phyloP scores from a whole-genome alignment of 2,888 invertebrate species.

The Hypomecis atomaria region DNA sequence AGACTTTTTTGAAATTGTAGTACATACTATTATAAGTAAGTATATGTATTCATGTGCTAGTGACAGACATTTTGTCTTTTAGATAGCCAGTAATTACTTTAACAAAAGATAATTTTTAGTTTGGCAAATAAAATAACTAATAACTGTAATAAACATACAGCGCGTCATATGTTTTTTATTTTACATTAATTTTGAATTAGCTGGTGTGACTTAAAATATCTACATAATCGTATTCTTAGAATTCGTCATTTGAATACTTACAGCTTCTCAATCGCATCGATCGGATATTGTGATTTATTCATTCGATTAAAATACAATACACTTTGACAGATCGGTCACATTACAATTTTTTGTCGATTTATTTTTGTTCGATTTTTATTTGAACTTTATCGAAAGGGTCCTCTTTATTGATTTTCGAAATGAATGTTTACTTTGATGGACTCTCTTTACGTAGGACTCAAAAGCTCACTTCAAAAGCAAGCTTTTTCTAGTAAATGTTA shows the following conservation, averaged over 20 bases:
- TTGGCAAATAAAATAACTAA: too few species aligned
- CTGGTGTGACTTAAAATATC: conserved; percentile 10
- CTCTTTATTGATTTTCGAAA: conserved; percentile 75
- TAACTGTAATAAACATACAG: too few species aligned
- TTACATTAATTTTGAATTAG: background rate
- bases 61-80: too few species aligned
- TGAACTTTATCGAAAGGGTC: conserved; percentile 77
- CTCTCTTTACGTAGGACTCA: conserved; percentile 57
- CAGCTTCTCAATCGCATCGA: conserved; percentile 29
- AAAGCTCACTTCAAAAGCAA: conserved; percentile 51
- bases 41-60: too few species aligned
- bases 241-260: conserved; percentile 36
- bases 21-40: too few species aligned
- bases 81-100: too few species aligned
- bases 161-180: too few species aligned
- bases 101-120: too few species aligned
- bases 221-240: conserved; percentile 18
- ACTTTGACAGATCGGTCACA: conserved; percentile 76
- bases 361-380: conserved; percentile 74
- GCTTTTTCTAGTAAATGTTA: background rate
- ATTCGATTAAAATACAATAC: conserved; percentile 72
- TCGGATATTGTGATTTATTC: conserved; percentile 62
- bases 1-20: too few species aligned
- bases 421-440: conserved; percentile 76
- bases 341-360: conserved; percentile 60